phyloP scores from a whole-genome alignment of 2,888 invertebrate genomes.

The Nomada fucata region DNA sequence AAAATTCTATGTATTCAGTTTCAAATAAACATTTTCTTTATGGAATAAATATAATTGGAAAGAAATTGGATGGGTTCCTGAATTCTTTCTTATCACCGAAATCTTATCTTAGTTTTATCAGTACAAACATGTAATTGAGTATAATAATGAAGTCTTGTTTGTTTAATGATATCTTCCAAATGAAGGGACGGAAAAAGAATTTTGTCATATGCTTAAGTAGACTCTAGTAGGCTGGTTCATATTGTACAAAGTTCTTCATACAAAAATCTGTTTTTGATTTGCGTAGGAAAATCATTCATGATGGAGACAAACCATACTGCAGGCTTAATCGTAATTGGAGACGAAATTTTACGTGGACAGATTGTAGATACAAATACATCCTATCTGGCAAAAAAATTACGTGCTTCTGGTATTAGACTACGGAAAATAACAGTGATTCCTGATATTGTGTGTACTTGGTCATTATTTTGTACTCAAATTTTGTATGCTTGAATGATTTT shows the following conservation, averaged over 20 bases:
- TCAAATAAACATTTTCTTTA: conserved; percentile 9
- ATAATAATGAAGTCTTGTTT: conserved; percentile 23
- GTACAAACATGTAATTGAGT: background rate
- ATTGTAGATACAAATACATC: conserved; percentile 87
- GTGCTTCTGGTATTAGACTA: conserved; percentile 73
- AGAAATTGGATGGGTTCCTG: background rate
- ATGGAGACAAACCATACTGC: conserved; percentile 74
- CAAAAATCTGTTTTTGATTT: conserved; percentile 30
- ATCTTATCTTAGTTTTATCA: conserved; percentile 23
- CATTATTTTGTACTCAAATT: conserved; percentile 16
- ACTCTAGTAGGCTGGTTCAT: background rate
- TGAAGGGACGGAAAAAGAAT: no score
- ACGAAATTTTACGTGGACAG: conserved; percentile 89
- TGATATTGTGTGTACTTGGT: conserved; percentile 83
- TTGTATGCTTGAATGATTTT: background rate
- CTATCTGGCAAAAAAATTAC: conserved; percentile 78
- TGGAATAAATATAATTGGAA: conserved; percentile 34
- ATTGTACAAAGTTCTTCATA: conserved; percentile 18
- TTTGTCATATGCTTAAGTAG: no score
- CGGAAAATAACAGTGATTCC: conserved; percentile 84
- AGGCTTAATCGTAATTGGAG: conserved; percentile 86
- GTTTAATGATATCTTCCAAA: conserved; percentile 28
- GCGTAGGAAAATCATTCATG: conserved; percentile 28
- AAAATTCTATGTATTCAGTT: conserved; percentile 25
- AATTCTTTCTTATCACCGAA: conserved; percentile 35